Conservation (phyloP, 2,113 vertebrate genomes). For the Myrmophylax atrothorax region DNA sequence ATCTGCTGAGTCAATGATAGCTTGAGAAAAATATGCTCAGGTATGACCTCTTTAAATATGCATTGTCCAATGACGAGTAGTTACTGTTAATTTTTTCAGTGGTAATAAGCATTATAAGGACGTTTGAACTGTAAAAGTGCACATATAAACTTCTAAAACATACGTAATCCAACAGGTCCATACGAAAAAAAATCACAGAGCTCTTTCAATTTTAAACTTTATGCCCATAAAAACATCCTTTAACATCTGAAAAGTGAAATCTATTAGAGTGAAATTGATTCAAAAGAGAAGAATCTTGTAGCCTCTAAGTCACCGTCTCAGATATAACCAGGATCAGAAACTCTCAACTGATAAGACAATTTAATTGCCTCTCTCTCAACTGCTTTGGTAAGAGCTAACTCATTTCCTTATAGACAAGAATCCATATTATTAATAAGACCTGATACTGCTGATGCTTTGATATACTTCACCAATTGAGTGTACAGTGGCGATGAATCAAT, state of each 20-base stretch:
- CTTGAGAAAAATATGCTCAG: not conserved
- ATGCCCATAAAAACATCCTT: not conserved
- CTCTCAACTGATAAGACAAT: not conserved
- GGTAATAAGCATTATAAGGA: not conserved
- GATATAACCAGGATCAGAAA: not conserved
- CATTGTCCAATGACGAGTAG: not conserved
- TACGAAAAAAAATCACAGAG: not conserved
- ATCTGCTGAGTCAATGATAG: not conserved
- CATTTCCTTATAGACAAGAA: not conserved
- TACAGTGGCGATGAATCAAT: not conserved
- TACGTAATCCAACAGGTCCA: not conserved
- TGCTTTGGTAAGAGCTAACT: not conserved
- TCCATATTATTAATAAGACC: not conserved
- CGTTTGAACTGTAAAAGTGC: not conserved
- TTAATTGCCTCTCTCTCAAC: not conserved
- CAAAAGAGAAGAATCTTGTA: not conserved
- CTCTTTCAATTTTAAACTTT: not conserved
- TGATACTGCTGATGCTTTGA: not conserved
- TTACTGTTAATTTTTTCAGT: not conserved
- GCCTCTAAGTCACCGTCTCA: not conserved
- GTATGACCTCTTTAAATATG: not conserved
- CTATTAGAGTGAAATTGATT: not conserved
- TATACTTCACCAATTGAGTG: not conserved
- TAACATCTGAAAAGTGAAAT: not conserved
- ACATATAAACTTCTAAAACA: not conserved